Base-by-base conservation (phyloP, 2,888 invertebrate species). In the Ametastegia equiseti region DNA sequence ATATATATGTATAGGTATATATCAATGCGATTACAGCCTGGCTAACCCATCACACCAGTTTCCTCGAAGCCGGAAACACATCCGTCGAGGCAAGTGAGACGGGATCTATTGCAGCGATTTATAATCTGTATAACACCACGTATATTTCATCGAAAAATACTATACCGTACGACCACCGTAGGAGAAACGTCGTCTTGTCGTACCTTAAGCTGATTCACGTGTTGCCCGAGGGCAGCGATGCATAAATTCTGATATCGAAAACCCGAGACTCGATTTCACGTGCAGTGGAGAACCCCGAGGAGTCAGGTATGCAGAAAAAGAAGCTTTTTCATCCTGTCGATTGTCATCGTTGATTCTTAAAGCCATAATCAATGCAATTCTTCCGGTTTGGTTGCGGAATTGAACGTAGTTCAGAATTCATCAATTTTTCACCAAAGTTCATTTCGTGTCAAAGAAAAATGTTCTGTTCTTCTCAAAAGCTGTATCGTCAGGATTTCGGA, bases 91-190 rank as follows among this genome's bases (percentile, higher is more conserved):
- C 78, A 84, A 81, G 71, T 83, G 39, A 23, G 39, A 11, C 39
- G 36, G 82, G 83, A 83, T 81, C 82, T 81, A 82, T 83, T 81
- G 82, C 69, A 79, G 75, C 81, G 81, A 84, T 84, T 84, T 82
- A 84, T 80, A 83, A 78, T 65, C 81, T 67, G 69, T 81, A 81
- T 69, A 45, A 73, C 80, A 69, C 9, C 23, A 47, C 23, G 6
- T 47, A 47, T 30, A 47, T 71, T 47, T 39, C 67, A 39, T 42
- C 19, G 39, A 39, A 42, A 67, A 67, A 67, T 23, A 4, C 23
- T 42, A 1, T 9, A 67, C 67, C 1, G 11, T n/a, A 23, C 39
- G n/a, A 6, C 39, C 23, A 30, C n/a, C n/a, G n/a, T n/a, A n/a
- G n/a, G 30, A 60, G 15, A 6, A 42, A 67, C 39, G 67, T 42